phyloP scores from a whole-genome alignment of 2,888 invertebrate genomes.

The Dorcus parallelipipedus region DNA sequence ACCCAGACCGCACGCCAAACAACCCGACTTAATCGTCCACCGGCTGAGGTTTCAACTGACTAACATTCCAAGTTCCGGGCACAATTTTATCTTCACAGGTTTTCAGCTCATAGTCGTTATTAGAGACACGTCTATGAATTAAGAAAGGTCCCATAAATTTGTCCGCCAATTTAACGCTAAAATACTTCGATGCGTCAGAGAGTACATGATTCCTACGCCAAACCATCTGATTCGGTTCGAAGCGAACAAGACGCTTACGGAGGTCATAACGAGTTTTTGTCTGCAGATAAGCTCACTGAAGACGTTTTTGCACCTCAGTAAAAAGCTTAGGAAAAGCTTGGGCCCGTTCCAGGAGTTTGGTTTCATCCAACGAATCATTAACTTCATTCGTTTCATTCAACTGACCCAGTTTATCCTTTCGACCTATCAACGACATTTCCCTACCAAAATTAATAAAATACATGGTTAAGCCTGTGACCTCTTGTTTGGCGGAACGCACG shows the following conservation, averaged over 20 bases:
- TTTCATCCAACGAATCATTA: neutral
- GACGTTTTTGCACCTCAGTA: neutral
- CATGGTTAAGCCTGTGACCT: slow-evolving; percentile 19
- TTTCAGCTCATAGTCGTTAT: neutral
- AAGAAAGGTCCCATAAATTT: slow-evolving; percentile 14
- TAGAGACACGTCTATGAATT: neutral
- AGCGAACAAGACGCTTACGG: slow-evolving; percentile 9
- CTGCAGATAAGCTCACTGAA: neutral
- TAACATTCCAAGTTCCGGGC: neutral
- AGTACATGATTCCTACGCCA: slow-evolving; percentile 20
- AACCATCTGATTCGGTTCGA: slow-evolving; percentile 12
- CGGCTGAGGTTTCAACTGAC: neutral
- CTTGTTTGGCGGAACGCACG: slow-evolving; percentile 22
- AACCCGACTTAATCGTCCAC: neutral
- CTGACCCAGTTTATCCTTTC: no score
- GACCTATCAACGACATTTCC: neutral
- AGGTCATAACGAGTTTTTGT: slow-evolving; percentile 11
- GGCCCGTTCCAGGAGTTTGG: neutral
- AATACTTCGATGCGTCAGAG: slow-evolving; percentile 21
- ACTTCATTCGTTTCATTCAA: neutral
- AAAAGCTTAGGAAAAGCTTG: neutral
- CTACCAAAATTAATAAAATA: slow-evolving; percentile 24
- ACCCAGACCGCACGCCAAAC: no score
- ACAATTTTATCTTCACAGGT: neutral
- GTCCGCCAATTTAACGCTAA: slow-evolving; percentile 25